Evolutionary conservation across 2,888 invertebrate genomes (phyloP), one percentile per base, ranked within the genome.

Genomic region (Himalopsyche kuldschensis): DNA sequence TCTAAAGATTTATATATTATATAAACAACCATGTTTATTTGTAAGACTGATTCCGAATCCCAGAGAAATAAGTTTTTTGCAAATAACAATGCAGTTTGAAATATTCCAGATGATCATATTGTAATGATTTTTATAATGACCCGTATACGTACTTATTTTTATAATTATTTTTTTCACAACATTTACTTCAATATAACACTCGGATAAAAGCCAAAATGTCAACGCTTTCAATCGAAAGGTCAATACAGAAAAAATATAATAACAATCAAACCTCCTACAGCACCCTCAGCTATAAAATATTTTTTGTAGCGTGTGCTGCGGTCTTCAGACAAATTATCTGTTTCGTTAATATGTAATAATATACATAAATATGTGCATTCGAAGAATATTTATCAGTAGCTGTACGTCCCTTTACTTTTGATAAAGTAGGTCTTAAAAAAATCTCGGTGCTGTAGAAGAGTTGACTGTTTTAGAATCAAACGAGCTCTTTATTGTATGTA

Each of bases 61-160:
- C 85, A 83, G 77, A 47, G 69, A 81, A 75, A 80, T 80, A 77
- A 77, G 46, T 77, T 82, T 82, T 77, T 77, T 35, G 77, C 46
- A 77, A 41, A 46, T 46, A 77, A 77, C 27, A 77, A 77, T 32
- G 11, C 41, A 41, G 46, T 11, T 46, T 79, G 4, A 30, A 31
- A 78, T 55, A 47, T 81, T 46, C 17, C 41, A 76, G 11, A 80
- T 48, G 4, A 75, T 81, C 41, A 32, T 24, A 55, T 69, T 24
- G 31, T 55, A n/a, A 20, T 55, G 55, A 80, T 32, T 55, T 75
- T 83, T 80, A 80, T 63, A 80, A 69, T 80, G 55, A 76, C 80
- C 84, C 77, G 84, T 86, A 86, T 86, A 85, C 85, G 86, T 86
- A 86, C 86, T 86, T 86, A 86, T 82, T 82, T 84, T 78, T 77